Percentiles rank a stretch among this genome's conserved stretches.
phyloP scores from a whole-genome alignment of 2,888 invertebrate genomes.

The Minunthozetes semirufus region DNA sequence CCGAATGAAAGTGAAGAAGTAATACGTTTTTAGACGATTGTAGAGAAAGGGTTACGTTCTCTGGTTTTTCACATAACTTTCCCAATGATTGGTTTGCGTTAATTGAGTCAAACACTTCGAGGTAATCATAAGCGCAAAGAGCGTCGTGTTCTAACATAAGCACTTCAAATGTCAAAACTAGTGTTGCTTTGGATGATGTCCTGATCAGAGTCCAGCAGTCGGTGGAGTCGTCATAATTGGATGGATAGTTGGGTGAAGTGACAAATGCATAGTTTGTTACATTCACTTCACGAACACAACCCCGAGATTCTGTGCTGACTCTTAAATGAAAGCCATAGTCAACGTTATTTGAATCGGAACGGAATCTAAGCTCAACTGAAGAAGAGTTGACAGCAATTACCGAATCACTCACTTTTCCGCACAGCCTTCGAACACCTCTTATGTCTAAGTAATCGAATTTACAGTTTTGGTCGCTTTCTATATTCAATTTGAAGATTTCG shows the following conservation, averaged over 20 bases:
- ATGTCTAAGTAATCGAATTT: slow-evolving; percentile 37
- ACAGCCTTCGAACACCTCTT: slow-evolving; percentile 35
- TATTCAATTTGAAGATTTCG: slow-evolving; percentile 26
- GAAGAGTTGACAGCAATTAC: slow-evolving; percentile 40
- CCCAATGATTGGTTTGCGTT: slow-evolving; percentile 36
- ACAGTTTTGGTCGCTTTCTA: slow-evolving; percentile 33
- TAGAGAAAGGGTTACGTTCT: slow-evolving; percentile 26
- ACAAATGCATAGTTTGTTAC: slow-evolving; percentile 25
- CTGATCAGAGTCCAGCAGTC: slow-evolving; percentile 43
- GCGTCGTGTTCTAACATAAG: slow-evolving; percentile 41
- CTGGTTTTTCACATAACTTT: slow-evolving; percentile 36
- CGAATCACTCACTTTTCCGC: slow-evolving; percentile 40
- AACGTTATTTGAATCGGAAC: slow-evolving; percentile 41
- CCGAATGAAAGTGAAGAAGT: slow-evolving; percentile 43
- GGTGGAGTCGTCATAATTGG: slow-evolving; percentile 42
- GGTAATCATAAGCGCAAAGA: slow-evolving; percentile 43
- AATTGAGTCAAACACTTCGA: slow-evolving; percentile 42
- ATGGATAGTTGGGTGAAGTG: slow-evolving; percentile 42
- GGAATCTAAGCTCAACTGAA: slow-evolving; percentile 39
- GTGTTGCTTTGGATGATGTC: slow-evolving; percentile 36
- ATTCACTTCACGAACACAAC: slow-evolving; percentile 28
- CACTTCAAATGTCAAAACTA: slow-evolving; percentile 40
- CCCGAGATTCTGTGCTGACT: slow-evolving; percentile 21
- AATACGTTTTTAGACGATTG: slow-evolving; percentile 38
- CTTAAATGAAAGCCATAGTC: slow-evolving; percentile 40